Conservation (phyloP, 2,888 invertebrate genomes). For the Tinea semifulvella region DNA sequence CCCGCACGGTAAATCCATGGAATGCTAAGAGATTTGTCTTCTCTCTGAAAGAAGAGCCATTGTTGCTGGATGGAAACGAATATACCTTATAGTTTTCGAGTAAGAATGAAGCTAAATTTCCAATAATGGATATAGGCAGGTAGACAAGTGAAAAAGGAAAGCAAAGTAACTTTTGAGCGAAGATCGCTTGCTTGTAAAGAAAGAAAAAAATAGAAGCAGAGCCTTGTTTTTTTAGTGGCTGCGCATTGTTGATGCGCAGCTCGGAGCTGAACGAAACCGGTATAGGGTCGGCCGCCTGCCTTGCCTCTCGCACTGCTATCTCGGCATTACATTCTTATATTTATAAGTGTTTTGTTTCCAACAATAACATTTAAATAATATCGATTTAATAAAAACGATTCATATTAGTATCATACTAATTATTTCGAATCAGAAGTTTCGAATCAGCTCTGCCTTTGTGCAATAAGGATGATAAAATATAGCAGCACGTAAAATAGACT, state of each 20-base stretch:
- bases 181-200: constrained; percentile 22
- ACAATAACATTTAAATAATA: background rate
- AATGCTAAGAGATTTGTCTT: too few relatives aligned
- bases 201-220: constrained; percentile 31
- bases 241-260: constrained; percentile 52
- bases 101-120: background rate
- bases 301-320: constrained; percentile 3
- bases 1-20: too few relatives aligned
- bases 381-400: too few relatives aligned
- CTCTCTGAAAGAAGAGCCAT: background rate
- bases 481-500: background rate
- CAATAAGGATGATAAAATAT: too few relatives aligned
- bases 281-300: constrained; percentile 25
- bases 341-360: background rate
- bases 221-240: constrained; percentile 48
- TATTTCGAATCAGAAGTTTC: too few relatives aligned
- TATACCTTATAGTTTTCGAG: background rate
- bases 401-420: too few relatives aligned
- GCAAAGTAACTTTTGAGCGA: constrained; percentile 15
- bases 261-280: constrained; percentile 42
- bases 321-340: constrained; percentile 4
- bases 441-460: too few relatives aligned
- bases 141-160: constrained; percentile 11
- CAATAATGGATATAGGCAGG: constrained; percentile 11
- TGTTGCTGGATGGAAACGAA: background rate